Percentiles rank a stretch among this genome's conserved stretches.
Evolutionary conservation across 2,797 vertebrate species (phyloP).

Genomic region (Gambusia yucatana): DNA sequence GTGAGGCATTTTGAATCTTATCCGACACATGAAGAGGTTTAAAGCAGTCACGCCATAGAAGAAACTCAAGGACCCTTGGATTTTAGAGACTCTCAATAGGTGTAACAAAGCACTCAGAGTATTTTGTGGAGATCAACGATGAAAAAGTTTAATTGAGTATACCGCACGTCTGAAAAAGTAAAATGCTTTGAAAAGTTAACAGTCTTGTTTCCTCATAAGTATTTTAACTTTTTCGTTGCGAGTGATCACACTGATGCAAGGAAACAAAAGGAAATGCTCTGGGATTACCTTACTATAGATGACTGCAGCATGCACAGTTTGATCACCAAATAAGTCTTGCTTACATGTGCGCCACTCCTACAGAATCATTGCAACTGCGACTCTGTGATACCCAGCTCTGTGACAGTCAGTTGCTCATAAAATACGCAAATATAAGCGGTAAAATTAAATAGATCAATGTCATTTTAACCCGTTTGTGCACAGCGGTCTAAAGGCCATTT

Average conservation of each 20-base stretch:
- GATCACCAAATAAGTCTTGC: neutral
- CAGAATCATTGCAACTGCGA: neutral
- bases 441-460: neutral
- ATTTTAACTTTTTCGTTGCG: neutral
- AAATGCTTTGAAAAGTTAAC: neutral
- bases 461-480: neutral
- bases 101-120: neutral
- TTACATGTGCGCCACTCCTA: neutral
- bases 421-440: neutral
- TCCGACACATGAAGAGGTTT: neutral
- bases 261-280: neutral
- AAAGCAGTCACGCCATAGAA: neutral
- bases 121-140: neutral
- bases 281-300: neutral
- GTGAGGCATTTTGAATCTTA: neutral
- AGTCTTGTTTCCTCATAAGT: neutral
- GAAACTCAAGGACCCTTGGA: neutral
- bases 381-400: neutral
- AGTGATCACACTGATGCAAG: neutral
- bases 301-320: neutral
- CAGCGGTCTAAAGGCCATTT: too few species aligned
- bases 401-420: neutral
- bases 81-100: neutral
- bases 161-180: neutral
- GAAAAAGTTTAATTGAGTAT: neutral